These are phyloP conservation scores for Chaenogobius annularis DNA, from an alignment of 2,113 vertebrate genomes.

Conservation along the genomic window DNA sequence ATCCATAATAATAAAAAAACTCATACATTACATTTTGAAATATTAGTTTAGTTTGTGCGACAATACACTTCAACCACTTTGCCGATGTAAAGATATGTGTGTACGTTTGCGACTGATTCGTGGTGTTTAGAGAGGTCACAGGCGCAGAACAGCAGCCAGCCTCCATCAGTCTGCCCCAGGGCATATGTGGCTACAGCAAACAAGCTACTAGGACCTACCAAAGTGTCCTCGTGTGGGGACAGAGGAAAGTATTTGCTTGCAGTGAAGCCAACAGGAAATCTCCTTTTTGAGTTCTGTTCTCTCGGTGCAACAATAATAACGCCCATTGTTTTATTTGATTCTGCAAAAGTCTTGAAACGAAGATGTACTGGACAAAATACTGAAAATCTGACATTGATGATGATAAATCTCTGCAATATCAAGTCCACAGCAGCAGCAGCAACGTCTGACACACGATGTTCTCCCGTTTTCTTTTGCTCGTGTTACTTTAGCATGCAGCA, in stretches of 20 bases:
- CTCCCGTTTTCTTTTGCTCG: not conserved
- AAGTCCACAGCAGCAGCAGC: slow-evolving; percentile 11
- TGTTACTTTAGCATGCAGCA: slow-evolving; percentile 37
- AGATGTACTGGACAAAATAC: not conserved
- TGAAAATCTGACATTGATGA: not conserved
- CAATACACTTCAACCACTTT: not conserved
- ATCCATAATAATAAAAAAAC: too few relatives aligned
- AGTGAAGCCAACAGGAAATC: not conserved
- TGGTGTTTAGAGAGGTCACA: too few relatives aligned
- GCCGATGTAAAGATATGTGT: too few relatives aligned
- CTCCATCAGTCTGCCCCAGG: too few relatives aligned
- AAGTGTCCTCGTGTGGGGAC: too few relatives aligned
- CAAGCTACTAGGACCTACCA: too few relatives aligned
- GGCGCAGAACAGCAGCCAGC: too few relatives aligned
- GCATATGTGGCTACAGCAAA: too few relatives aligned
- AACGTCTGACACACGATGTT: slow-evolving; percentile 30
- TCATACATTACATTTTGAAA: not conserved
- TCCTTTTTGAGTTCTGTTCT: not conserved
- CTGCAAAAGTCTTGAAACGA: not conserved
- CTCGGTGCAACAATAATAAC: not conserved
- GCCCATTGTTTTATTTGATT: not conserved
- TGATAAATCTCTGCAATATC: not conserved
- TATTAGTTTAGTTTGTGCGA: not conserved
- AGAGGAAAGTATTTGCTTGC: not conserved
- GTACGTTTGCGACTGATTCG: too few relatives aligned